Conservation (phyloP, 2,797 vertebrate genomes). For the Hippoglossus hippoglossus region DNA sequence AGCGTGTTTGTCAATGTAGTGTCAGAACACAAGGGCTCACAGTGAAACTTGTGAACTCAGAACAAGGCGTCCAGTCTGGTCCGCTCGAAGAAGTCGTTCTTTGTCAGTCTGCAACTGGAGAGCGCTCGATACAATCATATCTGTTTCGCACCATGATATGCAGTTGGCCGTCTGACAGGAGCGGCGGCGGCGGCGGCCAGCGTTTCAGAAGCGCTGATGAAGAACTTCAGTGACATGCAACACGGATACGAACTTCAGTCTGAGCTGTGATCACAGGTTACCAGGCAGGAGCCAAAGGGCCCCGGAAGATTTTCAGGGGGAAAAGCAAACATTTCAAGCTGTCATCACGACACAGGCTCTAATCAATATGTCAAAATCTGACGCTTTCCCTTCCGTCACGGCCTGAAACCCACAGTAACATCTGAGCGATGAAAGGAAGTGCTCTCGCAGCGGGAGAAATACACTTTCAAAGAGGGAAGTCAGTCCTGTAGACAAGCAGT, state of each 20-base stretch:
- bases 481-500: background rate
- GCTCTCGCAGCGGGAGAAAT: background rate
- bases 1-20: background rate
- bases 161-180: slow-evolving; percentile 24
- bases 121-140: slow-evolving; percentile 47
- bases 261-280: slow-evolving; percentile 14
- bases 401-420: background rate
- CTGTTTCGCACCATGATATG: slow-evolving; percentile 41
- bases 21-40: slow-evolving; percentile 16
- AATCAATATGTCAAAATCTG: background rate
- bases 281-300: background rate
- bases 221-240: slow-evolving; percentile 1
- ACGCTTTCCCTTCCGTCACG: background rate
- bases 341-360: background rate
- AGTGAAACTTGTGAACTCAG: slow-evolving; percentile 29
- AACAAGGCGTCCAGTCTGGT: slow-evolving; percentile 37
- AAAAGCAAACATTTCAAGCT: slow-evolving; percentile 4
- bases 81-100: slow-evolving; percentile 28
- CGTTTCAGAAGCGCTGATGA: background rate
- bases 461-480: background rate
- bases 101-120: slow-evolving; percentile 34
- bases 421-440: background rate
- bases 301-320: no score
- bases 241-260: slow-evolving; percentile 2
- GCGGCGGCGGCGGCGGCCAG: background rate